These are phyloP conservation scores for Cydia fagiglandana DNA, from an alignment of 1,140 invertebrate species.

Conservation along the genomic window DNA sequence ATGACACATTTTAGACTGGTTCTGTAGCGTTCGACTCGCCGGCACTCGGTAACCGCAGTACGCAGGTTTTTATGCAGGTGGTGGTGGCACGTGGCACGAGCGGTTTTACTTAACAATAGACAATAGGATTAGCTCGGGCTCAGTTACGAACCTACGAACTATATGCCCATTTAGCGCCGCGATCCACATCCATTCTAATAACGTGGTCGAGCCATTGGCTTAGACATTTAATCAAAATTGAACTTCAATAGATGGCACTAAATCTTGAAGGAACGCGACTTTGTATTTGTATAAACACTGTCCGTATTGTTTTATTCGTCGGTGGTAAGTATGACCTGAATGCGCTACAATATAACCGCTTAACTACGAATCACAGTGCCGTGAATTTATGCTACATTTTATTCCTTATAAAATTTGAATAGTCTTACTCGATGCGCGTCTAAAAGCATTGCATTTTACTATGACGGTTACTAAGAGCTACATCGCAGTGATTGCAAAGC, in stretches of 20 bases:
- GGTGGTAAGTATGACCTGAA: not conserved
- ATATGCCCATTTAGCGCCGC: too few species aligned
- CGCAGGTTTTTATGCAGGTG: too few species aligned
- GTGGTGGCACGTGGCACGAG: too few species aligned
- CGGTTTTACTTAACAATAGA: too few species aligned
- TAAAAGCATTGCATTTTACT: not conserved
- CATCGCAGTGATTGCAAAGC: not conserved
- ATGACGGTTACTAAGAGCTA: not conserved
- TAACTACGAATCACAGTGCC: constrained; percentile 27
- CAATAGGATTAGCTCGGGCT: too few species aligned
- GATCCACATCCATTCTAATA: too few species aligned
- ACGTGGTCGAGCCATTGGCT: too few species aligned
- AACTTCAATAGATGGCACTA: not conserved
- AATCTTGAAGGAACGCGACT: not conserved
- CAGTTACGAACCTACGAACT: too few species aligned
- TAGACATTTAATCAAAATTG: not conserved
- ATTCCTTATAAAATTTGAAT: not conserved
- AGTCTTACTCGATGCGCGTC: not conserved
- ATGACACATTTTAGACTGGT: too few species aligned
- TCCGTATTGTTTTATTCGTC: not conserved
- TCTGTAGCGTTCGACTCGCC: too few species aligned
- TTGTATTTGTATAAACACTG: not conserved
- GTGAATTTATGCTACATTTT: constrained; percentile 19
- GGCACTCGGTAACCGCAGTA: too few species aligned
- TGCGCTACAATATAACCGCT: constrained; percentile 5